Evolutionary conservation across 1,140 invertebrate genomes (phyloP), one percentile per base, ranked within the genome.

Genomic region (Heliothis virescens): DNA sequence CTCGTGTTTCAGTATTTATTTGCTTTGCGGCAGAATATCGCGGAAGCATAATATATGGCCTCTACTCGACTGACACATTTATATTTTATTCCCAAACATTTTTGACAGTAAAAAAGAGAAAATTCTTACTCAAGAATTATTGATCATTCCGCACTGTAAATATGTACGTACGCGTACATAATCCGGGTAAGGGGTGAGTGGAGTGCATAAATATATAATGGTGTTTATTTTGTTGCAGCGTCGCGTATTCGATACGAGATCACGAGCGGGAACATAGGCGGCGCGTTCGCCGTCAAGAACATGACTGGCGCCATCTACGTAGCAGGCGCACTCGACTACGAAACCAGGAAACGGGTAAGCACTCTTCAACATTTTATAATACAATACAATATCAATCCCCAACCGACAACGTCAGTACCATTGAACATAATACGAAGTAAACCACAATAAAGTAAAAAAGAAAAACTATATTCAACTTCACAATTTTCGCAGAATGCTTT

Each of bases 191-290:
- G 47, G 21, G 57, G 41, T 69, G 34, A 47, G 18, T 21, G 50
- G 48, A 48, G n/a, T 50, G 29, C 71, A 62, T 60, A 82, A 77
- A 74, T 80, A 55, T 79, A 72, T 82, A 55, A 81, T 82, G 53
- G 52, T 81, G 18, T 83, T 86, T 85, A 83, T 94, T 94, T 95
- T 91, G 88, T 97, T 96, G 77, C 96, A 99, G 98, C 98, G 90
- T 99, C 98, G 95, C 98, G 98, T 96, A 98, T 99, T 96, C 98
- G 98, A 96, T 99, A 99, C 96, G 98, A 99, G 96, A 99, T 99
- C 95, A 99, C 98, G 93, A 98, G 98, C 96, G 99, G 99, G 96
- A 99, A 99, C 97, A 97, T 99, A 96, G 98, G 98, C 81, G 98
- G 98, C 88, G 98, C 98, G 47, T 99, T 99, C 95, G 98, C 98